These are phyloP conservation scores for Cyanoramphus novaezelandiae DNA, from an alignment of 2,113 vertebrate genomes.

Conservation along the genomic window DNA sequence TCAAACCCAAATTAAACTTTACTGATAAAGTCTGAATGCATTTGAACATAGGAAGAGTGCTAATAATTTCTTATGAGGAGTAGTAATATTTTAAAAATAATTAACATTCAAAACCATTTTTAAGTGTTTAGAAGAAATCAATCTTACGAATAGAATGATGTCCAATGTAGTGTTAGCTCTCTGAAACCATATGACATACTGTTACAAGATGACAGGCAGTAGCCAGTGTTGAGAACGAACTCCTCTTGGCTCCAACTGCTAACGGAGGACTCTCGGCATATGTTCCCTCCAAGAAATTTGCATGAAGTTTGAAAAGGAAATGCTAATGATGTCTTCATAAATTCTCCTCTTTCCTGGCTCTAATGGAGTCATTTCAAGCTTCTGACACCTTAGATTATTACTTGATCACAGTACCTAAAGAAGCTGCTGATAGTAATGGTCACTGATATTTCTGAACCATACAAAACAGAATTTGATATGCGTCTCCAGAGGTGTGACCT, in stretches of 20 bases:
- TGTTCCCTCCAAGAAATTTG: slow-evolving; percentile 2
- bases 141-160: not conserved
- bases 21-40: not conserved
- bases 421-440: not conserved
- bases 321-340: not conserved
- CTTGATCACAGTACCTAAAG: not conserved
- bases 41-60: not conserved
- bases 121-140: not conserved
- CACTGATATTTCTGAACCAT: not conserved
- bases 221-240: not conserved
- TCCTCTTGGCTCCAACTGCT: not conserved
- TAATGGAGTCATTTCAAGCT: not conserved
- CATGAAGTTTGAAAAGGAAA: not conserved
- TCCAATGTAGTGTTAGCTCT: not conserved
- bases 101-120: not conserved
- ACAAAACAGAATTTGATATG: not conserved
- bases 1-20: not conserved
- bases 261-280: not conserved
- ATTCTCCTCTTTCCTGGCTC: not conserved
- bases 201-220: slow-evolving; percentile 2
- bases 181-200: slow-evolving; percentile 18
- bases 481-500: not conserved
- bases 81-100: not conserved
- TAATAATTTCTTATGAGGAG: not conserved
- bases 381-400: not conserved